Conservation (phyloP, 2,797 vertebrate genomes). For the Ceryle rudis region DNA sequence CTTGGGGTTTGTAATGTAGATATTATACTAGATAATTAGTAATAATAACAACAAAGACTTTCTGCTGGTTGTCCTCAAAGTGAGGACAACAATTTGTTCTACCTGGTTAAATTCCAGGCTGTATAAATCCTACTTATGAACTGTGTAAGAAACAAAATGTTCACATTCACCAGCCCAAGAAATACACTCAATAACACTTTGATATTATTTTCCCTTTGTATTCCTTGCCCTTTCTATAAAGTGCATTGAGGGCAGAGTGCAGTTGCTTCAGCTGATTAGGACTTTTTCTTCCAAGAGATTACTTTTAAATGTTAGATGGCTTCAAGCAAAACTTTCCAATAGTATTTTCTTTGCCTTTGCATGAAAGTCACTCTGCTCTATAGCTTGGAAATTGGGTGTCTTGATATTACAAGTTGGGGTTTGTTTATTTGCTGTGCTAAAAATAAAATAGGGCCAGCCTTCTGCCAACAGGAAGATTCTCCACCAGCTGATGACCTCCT, state of each 20-base stretch:
- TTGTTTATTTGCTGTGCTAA: background rate
- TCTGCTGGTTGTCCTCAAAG: background rate
- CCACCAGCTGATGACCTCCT: background rate
- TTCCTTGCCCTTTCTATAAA: background rate
- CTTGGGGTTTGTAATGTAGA: background rate
- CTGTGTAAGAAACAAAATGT: background rate
- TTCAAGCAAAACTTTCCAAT: background rate
- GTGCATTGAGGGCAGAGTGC: background rate
- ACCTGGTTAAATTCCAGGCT: background rate
- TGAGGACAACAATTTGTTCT: background rate
- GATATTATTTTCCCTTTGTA: background rate
- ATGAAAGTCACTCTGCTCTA: background rate
- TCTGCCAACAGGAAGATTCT: background rate
- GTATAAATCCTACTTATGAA: accelerated
- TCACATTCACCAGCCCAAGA: background rate
- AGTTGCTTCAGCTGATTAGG: background rate
- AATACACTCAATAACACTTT: background rate
- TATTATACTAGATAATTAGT: background rate
- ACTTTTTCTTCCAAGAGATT: background rate
- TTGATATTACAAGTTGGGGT: background rate
- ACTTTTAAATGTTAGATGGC: background rate
- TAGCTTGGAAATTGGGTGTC: background rate
- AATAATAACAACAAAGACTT: background rate
- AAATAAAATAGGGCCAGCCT: background rate
- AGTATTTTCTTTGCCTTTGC: background rate